Base-by-base conservation (phyloP, 2,113 vertebrate species). In the Rhabdomys dilectus region DNA sequence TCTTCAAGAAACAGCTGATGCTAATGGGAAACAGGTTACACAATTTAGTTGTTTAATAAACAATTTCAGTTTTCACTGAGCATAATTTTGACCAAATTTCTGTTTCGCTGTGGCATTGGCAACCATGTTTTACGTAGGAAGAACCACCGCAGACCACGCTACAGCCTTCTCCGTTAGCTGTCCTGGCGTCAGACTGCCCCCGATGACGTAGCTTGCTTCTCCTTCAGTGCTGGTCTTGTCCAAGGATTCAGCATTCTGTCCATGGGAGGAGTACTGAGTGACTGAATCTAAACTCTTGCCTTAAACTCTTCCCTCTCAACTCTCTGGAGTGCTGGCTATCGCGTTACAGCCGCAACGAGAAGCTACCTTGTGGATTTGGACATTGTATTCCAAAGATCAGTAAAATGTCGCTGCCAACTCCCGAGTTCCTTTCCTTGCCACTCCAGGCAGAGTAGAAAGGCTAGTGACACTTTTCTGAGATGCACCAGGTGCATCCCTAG, bases 311-410 rank as follows among this genome's bases (percentile, higher is more conserved):
- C 0, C 19, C 45, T 6, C 68, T n/a, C 76, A 64, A n/a, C 51
- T 96, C 93, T 94, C 89, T 45, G 86, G 87, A 92, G 82, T 56
- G 72, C 82, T 66, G 88, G 36, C 88, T 76, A 31, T 97, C 88
- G 7, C 39, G 70, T 66, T 48, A 64, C 88, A 86, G 88, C 42
- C 53, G 15, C n/a, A 91, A 36, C 19, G 19, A 24, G 72, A 92
- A 29, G 45, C 48, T 29, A 45, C 56, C 56, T 86, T 78, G 51
- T 76, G 87, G 51, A 88, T 96, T 91, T 62, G 42, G 86, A 91
- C 91, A 95, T 91, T 97, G 92, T 97, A 76, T 96, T 97, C 77
- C 88, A 98, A 96, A 97, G 96, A 96, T 94, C 92, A 96, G 92
- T 97, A 94, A 97, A 96, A 97, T 97, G 86, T 96, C 58, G 1